phyloP scores from a whole-genome alignment of 2,797 vertebrate genomes.

The Falco rusticolus region DNA sequence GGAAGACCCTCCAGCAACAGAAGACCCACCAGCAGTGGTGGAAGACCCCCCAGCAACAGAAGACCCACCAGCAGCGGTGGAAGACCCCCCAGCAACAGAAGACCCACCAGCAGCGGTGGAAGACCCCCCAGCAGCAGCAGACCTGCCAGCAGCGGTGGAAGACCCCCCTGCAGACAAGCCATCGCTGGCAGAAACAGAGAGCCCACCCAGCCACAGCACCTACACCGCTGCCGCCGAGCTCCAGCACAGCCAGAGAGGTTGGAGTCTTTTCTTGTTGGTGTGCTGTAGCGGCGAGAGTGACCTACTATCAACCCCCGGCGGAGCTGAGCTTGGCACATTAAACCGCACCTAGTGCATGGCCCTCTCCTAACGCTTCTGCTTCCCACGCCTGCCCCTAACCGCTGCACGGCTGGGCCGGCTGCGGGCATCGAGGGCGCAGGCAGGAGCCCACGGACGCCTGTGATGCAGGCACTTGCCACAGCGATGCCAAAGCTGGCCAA shows the following conservation, averaged over 20 bases:
- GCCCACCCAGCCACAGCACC: background rate
- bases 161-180: background rate
- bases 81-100: background rate
- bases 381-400: conserved; percentile 1
- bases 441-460: fast-evolving
- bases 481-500: background rate
- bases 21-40: background rate
- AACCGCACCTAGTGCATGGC: conserved; percentile 47
- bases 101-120: background rate
- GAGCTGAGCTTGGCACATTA: conserved; percentile 65
- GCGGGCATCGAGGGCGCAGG: background rate
- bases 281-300: background rate
- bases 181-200: background rate
- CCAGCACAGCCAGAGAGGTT: conserved; percentile 39
- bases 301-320: background rate
- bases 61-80: fast-evolving
- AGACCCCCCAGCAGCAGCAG: background rate
- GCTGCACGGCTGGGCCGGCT: background rate
- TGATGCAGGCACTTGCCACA: fast-evolving
- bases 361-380: conserved; percentile 57
- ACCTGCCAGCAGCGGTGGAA: background rate
- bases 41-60: background rate
- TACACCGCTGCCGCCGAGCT: background rate
- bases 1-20: background rate
- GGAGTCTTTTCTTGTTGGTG: conserved; percentile 52